These are phyloP conservation scores for Chaetura pelagica DNA, from an alignment of 2,113 vertebrate genomes.

Conservation along the genomic window DNA sequence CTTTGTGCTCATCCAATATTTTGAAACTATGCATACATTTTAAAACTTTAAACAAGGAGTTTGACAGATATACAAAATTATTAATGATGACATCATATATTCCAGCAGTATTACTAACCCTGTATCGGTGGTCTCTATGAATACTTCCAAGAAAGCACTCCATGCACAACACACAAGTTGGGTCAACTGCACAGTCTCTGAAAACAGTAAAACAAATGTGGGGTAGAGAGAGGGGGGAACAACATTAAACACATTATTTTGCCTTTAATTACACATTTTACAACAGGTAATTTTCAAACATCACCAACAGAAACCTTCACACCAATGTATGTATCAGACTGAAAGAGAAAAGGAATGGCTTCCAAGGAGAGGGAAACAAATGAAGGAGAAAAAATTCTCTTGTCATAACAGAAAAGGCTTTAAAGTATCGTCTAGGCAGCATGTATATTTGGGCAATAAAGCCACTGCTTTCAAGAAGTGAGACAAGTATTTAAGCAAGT, in stretches of 20 bases:
- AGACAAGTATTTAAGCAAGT: background rate
- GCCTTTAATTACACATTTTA: background rate
- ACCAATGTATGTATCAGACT: background rate
- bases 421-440: background rate
- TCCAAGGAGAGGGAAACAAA: background rate
- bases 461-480: background rate
- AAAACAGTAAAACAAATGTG: conserved; percentile 15
- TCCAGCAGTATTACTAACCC: conserved; percentile 80
- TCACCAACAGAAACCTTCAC: background rate
- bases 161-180: conserved; percentile 98
- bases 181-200: conserved; percentile 96
- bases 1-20: background rate
- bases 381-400: background rate
- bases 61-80: background rate
- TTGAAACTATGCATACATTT: background rate
- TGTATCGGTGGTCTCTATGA: conserved; percentile 94
- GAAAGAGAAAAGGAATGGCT: background rate
- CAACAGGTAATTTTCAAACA: conserved; percentile 6
- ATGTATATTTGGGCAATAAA: background rate
- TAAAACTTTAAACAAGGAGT: background rate
- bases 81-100: background rate
- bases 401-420: background rate
- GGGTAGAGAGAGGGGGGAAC: too few species aligned
- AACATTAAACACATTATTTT: conserved; percentile 28
- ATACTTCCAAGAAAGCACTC: conserved; percentile 96